A percentile compares a stretch with the other conserved stretches of the same genome.
These are phyloP conservation scores for Sweltsa coloradensis DNA, from an alignment of 1,140 invertebrate genomes.

Conservation along the genomic window DNA sequence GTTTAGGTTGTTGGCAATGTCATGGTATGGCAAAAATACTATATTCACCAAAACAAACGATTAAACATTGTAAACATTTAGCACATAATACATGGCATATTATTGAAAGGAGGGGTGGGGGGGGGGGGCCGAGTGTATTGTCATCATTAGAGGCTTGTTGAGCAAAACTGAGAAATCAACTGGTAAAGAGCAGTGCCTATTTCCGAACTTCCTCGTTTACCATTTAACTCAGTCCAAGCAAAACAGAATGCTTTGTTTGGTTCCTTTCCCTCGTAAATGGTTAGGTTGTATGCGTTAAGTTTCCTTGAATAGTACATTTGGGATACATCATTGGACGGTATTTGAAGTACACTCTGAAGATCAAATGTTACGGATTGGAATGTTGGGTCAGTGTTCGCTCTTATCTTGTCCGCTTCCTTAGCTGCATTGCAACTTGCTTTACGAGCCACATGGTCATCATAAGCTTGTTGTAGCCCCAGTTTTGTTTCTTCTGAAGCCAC, in stretches of 20 bases:
- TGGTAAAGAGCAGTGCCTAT: constrained; percentile 1
- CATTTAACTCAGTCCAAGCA: constrained; percentile 4
- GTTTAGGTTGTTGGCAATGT: too few species aligned
- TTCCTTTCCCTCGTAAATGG: background rate
- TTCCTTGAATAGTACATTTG: constrained; percentile 3
- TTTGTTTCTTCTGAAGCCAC: too few species aligned
- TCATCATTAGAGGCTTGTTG: too few species aligned
- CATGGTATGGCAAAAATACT: too few species aligned
- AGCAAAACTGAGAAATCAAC: constrained; percentile 13
- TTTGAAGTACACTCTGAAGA: constrained; percentile 12
- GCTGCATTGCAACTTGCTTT: background rate
- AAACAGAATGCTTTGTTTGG: background rate
- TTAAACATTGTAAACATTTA: too few species aligned
- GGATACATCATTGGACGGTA: constrained; percentile 1
- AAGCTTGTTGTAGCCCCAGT: too few species aligned
- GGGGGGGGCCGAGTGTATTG: too few species aligned
- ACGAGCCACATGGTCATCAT: too few species aligned
- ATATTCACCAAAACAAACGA: too few species aligned
- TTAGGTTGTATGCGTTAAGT: constrained; percentile 5
- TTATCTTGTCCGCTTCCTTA: constrained; percentile 4
- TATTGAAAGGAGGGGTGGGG: too few species aligned
- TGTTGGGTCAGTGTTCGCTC: background rate
- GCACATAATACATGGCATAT: too few species aligned
- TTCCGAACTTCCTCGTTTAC: constrained; percentile 3
- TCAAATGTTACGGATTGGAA: constrained; percentile 13